Percentiles rank a stretch among this genome's conserved stretches.
phyloP scores from a whole-genome alignment of 1,140 invertebrate genomes.

The Sarcophaga peregrina region DNA sequence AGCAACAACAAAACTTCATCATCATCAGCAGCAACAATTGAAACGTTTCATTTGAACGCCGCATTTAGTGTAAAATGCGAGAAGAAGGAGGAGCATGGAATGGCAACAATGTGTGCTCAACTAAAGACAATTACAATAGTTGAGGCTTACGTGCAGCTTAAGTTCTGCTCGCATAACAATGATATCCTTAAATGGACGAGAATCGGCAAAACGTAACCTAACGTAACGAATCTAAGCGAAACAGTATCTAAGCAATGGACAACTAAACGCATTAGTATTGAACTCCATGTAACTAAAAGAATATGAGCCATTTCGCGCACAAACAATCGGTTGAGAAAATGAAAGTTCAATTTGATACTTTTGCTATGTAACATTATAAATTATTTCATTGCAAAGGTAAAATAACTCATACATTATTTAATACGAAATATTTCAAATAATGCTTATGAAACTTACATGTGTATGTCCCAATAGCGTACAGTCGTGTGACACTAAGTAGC shows the following conservation, averaged over 20 bases:
- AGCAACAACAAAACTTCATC: not conserved
- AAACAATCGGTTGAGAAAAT: too few relatives aligned
- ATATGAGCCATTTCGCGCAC: too few relatives aligned
- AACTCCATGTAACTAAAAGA: not conserved
- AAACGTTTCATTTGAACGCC: constrained; percentile 29
- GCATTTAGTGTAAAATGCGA: too few relatives aligned
- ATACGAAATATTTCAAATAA: not conserved
- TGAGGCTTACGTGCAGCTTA: constrained; percentile 29
- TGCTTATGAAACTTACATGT: not conserved
- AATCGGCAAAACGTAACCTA: not conserved
- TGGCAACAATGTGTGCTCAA: constrained; percentile 22
- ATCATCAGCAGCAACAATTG: not conserved
- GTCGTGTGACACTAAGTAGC: not conserved
- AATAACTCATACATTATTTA: too few relatives aligned
- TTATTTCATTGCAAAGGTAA: not conserved
- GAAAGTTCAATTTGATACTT: too few relatives aligned
- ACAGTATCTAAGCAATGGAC: constrained; percentile 9
- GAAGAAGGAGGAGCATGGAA: not conserved
- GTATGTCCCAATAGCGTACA: not conserved
- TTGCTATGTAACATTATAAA: not conserved
- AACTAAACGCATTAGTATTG: constrained; percentile 28
- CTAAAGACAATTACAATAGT: constrained; percentile 35
- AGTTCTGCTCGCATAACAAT: constrained; percentile 5
- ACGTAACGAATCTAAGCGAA: constrained; percentile 8
- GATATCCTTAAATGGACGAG: constrained; percentile 34